phyloP scores from a whole-genome alignment of 1,140 invertebrate species.

The Mercenaria mercenaria region DNA sequence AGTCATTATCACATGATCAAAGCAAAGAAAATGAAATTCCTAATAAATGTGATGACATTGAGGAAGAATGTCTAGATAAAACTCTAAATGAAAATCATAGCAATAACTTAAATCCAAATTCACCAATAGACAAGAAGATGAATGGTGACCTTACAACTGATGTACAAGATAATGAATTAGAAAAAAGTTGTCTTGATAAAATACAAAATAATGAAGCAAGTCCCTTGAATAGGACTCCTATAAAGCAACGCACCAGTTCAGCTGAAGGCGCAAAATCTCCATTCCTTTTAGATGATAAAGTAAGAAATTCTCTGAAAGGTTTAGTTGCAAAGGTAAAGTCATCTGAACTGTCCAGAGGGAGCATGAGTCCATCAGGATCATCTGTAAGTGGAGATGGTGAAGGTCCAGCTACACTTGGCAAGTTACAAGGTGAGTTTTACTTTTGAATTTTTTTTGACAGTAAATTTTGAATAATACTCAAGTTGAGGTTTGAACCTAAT shows the following conservation, averaged over 20 bases:
- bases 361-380: background rate
- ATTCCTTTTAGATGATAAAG: slow-evolving; percentile 50
- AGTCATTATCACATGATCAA: background rate
- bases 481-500: background rate
- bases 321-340: slow-evolving; percentile 44
- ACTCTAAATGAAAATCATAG: no score
- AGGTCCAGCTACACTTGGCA: background rate
- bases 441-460: no score
- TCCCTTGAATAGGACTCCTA: background rate
- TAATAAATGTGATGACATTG: background rate
- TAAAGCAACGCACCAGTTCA: background rate
- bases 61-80: background rate
- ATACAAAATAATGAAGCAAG: background rate
- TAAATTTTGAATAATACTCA: no score
- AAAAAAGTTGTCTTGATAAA: background rate
- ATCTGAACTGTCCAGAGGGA: slow-evolving; percentile 17
- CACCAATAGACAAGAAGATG: background rate
- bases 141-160: background rate
- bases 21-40: background rate
- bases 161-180: background rate
- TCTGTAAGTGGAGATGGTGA: background rate
- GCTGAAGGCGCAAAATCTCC: slow-evolving; percentile 12
- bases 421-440: background rate
- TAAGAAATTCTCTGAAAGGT: slow-evolving; percentile 62
- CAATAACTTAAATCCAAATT: background rate